Conservation (phyloP, 2,888 invertebrate genomes). For the Drosophila nr. fundita region DNA sequence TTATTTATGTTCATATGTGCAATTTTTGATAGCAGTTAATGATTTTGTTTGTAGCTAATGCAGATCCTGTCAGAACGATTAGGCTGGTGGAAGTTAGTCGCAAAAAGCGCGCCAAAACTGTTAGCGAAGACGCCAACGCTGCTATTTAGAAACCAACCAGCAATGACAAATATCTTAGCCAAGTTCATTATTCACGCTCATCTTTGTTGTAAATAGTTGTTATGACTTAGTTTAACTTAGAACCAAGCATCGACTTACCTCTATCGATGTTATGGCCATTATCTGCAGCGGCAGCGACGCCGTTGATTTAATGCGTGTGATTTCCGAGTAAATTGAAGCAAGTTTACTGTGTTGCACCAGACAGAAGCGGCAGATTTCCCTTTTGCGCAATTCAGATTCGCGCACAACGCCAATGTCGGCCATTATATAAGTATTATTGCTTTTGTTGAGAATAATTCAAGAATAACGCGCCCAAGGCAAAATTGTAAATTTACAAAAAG, state of each 20-base stretch:
- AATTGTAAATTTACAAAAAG: constrained; percentile 20
- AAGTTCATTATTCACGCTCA: constrained; percentile 42
- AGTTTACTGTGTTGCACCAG: constrained; percentile 88
- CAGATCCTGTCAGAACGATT: not conserved
- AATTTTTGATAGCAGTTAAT: constrained; percentile 3
- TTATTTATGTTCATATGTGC: constrained; percentile 4
- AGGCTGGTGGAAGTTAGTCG: no score
- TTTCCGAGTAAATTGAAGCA: constrained; percentile 88
- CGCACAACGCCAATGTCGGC: constrained; percentile 40
- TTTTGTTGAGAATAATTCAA: not conserved
- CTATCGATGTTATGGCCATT: constrained; percentile 91
- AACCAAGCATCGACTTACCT: constrained; percentile 86
- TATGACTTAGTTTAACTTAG: constrained; percentile 52
- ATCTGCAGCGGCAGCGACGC: constrained; percentile 90
- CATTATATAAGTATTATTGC: constrained; percentile 36
- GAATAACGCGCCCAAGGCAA: constrained; percentile 2
- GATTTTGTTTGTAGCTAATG: not conserved
- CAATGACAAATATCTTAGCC: constrained; percentile 57
- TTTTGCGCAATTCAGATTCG: constrained; percentile 86
- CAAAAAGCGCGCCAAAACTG: constrained; percentile 23
- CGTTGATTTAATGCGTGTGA: constrained; percentile 86
- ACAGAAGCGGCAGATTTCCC: constrained; percentile 91
- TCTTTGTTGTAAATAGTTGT: constrained; percentile 15
- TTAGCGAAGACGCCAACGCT: constrained; percentile 74
- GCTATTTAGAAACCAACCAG: constrained; percentile 78